Conservation (phyloP, 1,140 invertebrate species). For the Diorhabda elongata region DNA sequence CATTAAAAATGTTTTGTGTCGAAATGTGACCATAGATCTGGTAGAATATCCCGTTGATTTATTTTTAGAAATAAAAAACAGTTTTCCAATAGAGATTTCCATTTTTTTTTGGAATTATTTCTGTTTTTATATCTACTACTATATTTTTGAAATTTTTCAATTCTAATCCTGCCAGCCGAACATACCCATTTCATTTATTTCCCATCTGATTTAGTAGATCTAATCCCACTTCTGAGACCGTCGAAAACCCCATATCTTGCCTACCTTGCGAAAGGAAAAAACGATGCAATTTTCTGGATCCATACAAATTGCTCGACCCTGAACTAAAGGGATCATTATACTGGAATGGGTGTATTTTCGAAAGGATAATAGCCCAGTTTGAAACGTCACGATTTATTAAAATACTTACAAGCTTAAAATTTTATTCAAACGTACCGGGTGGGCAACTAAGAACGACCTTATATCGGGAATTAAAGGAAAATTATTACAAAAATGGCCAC, state of each 20-base stretch:
- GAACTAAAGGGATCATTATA: conserved; percentile 8
- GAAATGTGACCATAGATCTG: too few relatives aligned
- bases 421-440: too few relatives aligned
- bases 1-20: too few relatives aligned
- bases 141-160: background rate
- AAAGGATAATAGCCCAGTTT: background rate
- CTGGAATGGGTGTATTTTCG: background rate
- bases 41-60: too few relatives aligned
- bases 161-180: background rate
- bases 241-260: background rate
- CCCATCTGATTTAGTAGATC: background rate
- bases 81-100: too few relatives aligned
- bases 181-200: conserved; percentile 1
- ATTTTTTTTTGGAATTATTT: too few relatives aligned
- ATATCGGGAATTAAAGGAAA: too few relatives aligned
- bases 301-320: conserved; percentile 8
- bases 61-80: too few relatives aligned
- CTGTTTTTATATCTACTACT: background rate
- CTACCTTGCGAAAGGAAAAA: background rate
- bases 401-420: too few relatives aligned
- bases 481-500: too few relatives aligned
- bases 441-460: too few relatives aligned
- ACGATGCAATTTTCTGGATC: conserved; percentile 1
- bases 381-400: too few relatives aligned
- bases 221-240: background rate